Evolutionary conservation across 2,113 vertebrate genomes (phyloP).

Genomic region (Hymenochirus boettgeri): DNA sequence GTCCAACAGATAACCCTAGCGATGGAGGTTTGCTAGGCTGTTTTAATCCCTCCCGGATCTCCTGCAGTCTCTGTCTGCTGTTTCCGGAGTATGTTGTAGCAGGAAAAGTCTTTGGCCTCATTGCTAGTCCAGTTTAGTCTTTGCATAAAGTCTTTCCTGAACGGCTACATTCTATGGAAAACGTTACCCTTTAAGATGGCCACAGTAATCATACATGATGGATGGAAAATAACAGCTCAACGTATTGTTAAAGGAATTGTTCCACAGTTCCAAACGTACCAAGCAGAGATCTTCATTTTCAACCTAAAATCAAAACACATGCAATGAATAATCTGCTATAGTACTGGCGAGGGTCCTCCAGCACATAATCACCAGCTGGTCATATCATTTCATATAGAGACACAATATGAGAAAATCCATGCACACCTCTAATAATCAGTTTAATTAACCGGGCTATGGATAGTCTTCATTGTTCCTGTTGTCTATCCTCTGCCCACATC

Average conservation of each 20-base stretch:
- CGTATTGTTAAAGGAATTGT: background rate
- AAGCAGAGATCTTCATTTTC: slow-evolving; percentile 14
- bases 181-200: background rate
- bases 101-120: slow-evolving; percentile 98
- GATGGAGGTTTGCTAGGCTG: slow-evolving; percentile 84
- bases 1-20: slow-evolving; percentile 75
- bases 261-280: background rate
- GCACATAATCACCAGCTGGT: too few species aligned
- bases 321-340: too few species aligned
- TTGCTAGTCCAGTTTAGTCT: slow-evolving; percentile 71
- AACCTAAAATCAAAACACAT: slow-evolving; percentile 14
- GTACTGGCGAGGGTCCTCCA: too few species aligned
- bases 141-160: slow-evolving; percentile 55
- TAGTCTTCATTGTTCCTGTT: too few species aligned
- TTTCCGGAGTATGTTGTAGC: slow-evolving; percentile 93
- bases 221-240: background rate
- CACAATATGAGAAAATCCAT: too few species aligned
- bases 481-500: too few species aligned
- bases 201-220: background rate
- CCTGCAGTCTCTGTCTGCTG: slow-evolving; percentile 90
- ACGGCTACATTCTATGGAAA: background rate
- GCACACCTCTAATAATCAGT: too few species aligned
- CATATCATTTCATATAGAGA: too few species aligned
- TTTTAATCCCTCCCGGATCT: slow-evolving; percentile 95
- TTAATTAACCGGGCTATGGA: too few species aligned